These are phyloP conservation scores for Pseudochirops cupreus DNA, from an alignment of 2,797 vertebrate species.

Conservation along the genomic window DNA sequence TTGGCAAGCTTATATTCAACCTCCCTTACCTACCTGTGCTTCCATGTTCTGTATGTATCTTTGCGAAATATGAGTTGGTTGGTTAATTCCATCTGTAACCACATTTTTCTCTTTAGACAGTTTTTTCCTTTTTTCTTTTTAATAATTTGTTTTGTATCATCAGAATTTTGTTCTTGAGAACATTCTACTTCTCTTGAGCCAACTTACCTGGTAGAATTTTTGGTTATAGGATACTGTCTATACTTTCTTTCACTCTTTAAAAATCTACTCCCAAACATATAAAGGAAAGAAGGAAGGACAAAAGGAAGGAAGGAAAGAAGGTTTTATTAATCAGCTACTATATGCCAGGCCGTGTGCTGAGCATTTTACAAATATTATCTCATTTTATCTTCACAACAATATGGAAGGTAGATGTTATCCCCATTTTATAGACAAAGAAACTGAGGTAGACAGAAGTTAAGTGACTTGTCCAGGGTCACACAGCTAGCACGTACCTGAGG, in stretches of 20 bases:
- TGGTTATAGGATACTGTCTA: neutral
- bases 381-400: neutral
- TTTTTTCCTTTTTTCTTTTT: neutral
- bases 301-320: neutral
- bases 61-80: neutral
- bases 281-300: neutral
- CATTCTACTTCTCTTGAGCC: neutral
- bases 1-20: neutral
- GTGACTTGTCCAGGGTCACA: neutral
- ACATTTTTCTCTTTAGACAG: neutral
- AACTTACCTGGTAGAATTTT: neutral
- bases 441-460: neutral
- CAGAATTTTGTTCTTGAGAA: neutral
- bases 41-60: neutral
- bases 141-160: neutral
- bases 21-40: neutral
- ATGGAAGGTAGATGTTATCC: neutral
- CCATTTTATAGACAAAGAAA: neutral
- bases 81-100: neutral
- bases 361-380: neutral
- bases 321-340: neutral
- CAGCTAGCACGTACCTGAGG: neutral
- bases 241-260: neutral
- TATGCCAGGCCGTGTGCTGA: neutral
- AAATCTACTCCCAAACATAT: neutral